Evolutionary conservation across 2,113 vertebrate genomes (phyloP).

Genomic region (Callopanchax toddi): DNA sequence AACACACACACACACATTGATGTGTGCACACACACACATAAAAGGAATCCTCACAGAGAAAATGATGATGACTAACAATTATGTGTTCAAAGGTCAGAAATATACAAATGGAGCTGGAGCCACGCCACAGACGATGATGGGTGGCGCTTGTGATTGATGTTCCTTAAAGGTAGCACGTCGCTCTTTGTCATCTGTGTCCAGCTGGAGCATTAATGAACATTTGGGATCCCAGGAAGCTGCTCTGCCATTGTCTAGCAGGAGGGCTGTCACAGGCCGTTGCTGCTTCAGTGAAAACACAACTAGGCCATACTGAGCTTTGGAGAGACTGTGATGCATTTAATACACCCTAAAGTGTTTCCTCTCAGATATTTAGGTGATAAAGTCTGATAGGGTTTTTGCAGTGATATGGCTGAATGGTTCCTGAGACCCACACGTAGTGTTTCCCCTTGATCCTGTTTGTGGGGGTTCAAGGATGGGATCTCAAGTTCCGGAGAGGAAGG

Average conservation of each 20-base stretch:
- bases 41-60: constrained; percentile 46
- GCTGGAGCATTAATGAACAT: constrained; percentile 48
- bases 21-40: not conserved
- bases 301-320: constrained; percentile 12
- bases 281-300: constrained; percentile 16
- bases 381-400: not conserved
- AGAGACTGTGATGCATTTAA: not conserved
- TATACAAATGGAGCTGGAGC: constrained; percentile 59
- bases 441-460: too few species aligned
- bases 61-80: constrained; percentile 70
- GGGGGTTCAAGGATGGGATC: too few species aligned
- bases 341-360: not conserved
- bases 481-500: too few species aligned
- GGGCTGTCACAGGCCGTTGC: constrained; percentile 29
- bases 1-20: constrained; percentile 2
- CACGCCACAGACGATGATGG: constrained; percentile 48
- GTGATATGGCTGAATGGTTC: too few species aligned
- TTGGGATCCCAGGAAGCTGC: constrained; percentile 27
- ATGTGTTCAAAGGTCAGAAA: constrained; percentile 67
- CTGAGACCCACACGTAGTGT: too few species aligned
- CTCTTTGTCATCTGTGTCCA: constrained; percentile 67
- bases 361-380: not conserved
- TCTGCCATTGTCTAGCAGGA: constrained; percentile 47
- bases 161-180: constrained; percentile 57
- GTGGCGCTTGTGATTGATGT: constrained; percentile 49